Base-by-base conservation (phyloP, 1,140 invertebrate species). In the Pseudomyrmex concolor region DNA sequence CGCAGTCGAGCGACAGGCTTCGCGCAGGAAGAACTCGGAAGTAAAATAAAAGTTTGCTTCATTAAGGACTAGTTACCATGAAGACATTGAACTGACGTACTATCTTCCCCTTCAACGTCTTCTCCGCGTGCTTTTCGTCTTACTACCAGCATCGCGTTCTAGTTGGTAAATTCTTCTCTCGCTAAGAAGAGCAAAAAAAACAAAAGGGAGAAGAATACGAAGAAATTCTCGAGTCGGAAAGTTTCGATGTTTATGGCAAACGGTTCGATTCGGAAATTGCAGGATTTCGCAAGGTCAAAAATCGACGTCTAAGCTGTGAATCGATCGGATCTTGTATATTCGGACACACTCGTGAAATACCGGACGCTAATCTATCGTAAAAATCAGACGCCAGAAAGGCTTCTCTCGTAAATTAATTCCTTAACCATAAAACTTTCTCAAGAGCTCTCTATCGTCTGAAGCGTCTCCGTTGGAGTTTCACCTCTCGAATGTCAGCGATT, bases 1-100 rank as follows among this genome's bases (percentile, higher is more conserved):
- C 71, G 13, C 43, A 22, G 15, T 9, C 10, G 19, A n/a, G 43
- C 34, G 64, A 15, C 43, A 10, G n/a, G 68, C 45, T 70, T 19
- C 10, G 68, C 17, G 22, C 57, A 51, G 68, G 73, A 43, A 83
- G 70, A 83, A 84, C 62, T 81, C 51, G 74, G 78, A 88, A 87
- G 85, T 87, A 88, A 87, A 88, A 87, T 87, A 88, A 88, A 88
- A 88, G 82, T 88, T 88, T 87, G 85, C 86, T 88, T 88, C 86
- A 87, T 88, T 88, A 88, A 87, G 86, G 74, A 74, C 86, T 87
- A 87, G 86, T 87, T 88, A 88, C 86, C 86, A 87, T 86, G 85
- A 86, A 87, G 86, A 86, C 85, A 87, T 84, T 84, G 80, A 87
- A 87, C 86, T 63, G 85, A 84, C 85, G 85, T 86, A 84, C 80